phyloP scores from a whole-genome alignment of 2,888 invertebrate species.

The Bembecia ichneumoniformis region DNA sequence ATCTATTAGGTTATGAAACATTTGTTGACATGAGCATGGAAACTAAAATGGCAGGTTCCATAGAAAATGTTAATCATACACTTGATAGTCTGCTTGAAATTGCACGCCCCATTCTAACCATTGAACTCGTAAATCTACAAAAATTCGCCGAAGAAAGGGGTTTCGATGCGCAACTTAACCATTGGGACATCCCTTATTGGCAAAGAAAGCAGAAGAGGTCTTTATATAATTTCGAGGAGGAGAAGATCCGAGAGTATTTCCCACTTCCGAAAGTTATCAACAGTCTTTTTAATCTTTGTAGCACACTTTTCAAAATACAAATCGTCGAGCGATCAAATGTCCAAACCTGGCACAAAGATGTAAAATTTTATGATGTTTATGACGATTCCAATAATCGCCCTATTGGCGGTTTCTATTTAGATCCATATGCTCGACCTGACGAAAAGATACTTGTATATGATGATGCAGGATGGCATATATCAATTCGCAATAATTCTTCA shows the following conservation, averaged over 20 bases:
- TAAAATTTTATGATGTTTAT: conserved; percentile 85
- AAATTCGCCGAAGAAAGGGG: conserved; percentile 82
- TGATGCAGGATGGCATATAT: conserved; percentile 82
- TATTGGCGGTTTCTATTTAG: conserved; percentile 88
- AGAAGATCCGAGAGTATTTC: conserved; percentile 84
- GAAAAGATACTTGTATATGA: conserved; percentile 74
- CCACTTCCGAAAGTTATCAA: conserved; percentile 85
- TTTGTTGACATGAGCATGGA: conserved; percentile 92
- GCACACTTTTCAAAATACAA: conserved; percentile 83
- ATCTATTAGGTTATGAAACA: conserved; percentile 82
- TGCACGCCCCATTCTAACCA: conserved; percentile 82
- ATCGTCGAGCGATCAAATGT: conserved; percentile 77
- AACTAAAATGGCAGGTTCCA: conserved; percentile 90
- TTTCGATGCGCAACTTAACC: conserved; percentile 77
- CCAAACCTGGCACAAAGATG: conserved; percentile 89
- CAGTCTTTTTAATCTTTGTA: conserved; percentile 82
- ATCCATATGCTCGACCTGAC: conserved; percentile 80
- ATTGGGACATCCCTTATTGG: conserved; percentile 93
- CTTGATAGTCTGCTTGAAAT: conserved; percentile 77
- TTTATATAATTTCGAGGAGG: conserved; percentile 79
- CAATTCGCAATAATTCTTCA: conserved; percentile 81
- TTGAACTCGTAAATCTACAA: conserved; percentile 80
- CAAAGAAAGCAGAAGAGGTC: conserved; percentile 80
- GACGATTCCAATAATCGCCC: conserved; percentile 77
- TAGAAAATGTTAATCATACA: conserved; percentile 80